A percentile compares a stretch with the other conserved stretches of the same genome.
Evolutionary conservation across 2,888 invertebrate genomes (phyloP).

Genomic region (Cyclophora punctaria): DNA sequence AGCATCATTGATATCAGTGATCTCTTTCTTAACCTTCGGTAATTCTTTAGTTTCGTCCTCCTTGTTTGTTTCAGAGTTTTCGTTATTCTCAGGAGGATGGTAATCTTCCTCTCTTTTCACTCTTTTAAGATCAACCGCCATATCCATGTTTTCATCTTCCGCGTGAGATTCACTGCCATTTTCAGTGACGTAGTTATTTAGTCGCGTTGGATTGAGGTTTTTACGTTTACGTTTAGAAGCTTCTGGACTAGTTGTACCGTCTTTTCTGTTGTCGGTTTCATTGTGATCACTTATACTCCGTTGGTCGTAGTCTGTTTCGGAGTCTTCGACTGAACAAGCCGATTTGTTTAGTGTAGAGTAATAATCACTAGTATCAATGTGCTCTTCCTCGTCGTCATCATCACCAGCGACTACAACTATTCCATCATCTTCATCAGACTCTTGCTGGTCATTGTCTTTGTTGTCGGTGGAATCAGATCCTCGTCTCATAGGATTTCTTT

Average conservation of each 20-base stretch:
- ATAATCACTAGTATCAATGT: constrained; percentile 61
- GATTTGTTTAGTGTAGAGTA: constrained; percentile 59
- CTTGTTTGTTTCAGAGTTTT: constrained; percentile 16
- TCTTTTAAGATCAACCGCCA: constrained; percentile 51
- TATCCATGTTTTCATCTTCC: constrained; percentile 39
- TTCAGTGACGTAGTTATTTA: constrained; percentile 51
- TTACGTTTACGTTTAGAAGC: constrained; percentile 90
- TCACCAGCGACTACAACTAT: constrained; percentile 87
- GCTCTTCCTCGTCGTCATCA: constrained; percentile 80
- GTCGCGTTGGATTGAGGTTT: constrained; percentile 89
- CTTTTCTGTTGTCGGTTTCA: constrained; percentile 60
- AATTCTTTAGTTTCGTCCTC: constrained; percentile 38
- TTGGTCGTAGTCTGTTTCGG: constrained; percentile 64
- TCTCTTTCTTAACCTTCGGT: constrained; percentile 34
- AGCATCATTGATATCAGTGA: constrained; percentile 36
- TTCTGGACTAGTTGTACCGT: constrained; percentile 68
- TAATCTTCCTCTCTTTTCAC: constrained; percentile 45
- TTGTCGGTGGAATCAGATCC: constrained; percentile 60
- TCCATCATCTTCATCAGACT: constrained; percentile 82
- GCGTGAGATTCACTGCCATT: constrained; percentile 30
- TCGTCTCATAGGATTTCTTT: constrained; percentile 51
- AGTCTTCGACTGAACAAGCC: constrained; percentile 55
- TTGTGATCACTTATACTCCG: constrained; percentile 60
- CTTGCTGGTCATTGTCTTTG: constrained; percentile 78
- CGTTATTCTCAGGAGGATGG: constrained; percentile 19